These are phyloP conservation scores for Lithodes maja DNA, from an alignment of 2,888 invertebrate species.

Conservation along the genomic window DNA sequence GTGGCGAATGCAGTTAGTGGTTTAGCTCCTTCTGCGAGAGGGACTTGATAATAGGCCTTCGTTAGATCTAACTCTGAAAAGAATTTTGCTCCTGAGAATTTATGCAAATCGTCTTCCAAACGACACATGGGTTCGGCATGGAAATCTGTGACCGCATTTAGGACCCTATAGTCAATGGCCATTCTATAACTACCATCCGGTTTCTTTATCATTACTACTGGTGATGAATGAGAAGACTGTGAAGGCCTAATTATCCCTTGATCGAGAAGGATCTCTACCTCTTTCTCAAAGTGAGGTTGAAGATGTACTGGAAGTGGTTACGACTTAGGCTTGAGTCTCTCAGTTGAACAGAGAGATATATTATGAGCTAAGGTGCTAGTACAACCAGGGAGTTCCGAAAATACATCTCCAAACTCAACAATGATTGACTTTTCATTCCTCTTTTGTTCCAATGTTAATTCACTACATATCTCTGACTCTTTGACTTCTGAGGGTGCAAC, in stretches of 20 bases:
- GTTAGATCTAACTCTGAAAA: conserved; percentile 43
- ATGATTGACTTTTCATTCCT: not conserved
- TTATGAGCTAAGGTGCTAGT: not conserved
- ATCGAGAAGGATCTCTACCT: not conserved
- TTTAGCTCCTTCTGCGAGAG: not conserved
- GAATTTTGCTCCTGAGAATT: conserved; percentile 29
- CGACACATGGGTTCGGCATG: conserved; percentile 19
- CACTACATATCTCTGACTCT: not conserved
- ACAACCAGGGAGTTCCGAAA: not conserved
- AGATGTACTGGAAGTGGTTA: conserved; percentile 23
- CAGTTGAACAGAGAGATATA: not conserved
- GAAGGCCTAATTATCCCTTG: not conserved
- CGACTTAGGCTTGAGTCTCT: not conserved
- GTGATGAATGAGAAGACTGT: not conserved
- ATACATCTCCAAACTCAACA: not conserved
- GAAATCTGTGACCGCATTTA: not conserved
- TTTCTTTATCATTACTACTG: conserved; percentile 13
- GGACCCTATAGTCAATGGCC: conserved; percentile 33
- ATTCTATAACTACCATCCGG: conserved; percentile 7
- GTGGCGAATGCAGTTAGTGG: conserved; percentile 37
- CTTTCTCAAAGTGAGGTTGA: not conserved
- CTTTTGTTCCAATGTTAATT: not conserved
- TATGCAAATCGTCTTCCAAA: conserved; percentile 18
- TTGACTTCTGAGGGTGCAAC: not conserved
- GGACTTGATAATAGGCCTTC: conserved; percentile 22